These are phyloP conservation scores for Procambarus virginalis DNA, from an alignment of 1,140 invertebrate species.

Conservation along the genomic window DNA sequence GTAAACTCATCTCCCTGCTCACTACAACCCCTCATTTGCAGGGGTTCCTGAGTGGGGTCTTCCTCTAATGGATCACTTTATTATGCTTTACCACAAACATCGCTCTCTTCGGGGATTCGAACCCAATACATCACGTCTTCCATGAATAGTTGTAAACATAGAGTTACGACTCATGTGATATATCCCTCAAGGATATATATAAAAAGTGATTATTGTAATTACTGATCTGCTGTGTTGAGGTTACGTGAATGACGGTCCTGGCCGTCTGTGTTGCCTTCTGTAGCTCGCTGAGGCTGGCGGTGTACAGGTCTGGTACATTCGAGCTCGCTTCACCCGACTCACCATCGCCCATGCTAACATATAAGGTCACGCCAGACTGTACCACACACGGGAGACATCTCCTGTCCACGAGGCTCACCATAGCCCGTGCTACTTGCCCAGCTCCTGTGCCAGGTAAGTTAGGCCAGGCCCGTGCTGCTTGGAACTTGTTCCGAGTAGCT, in stretches of 20 bases:
- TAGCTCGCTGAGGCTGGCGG: neutral
- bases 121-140: neutral
- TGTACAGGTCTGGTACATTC: neutral
- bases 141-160: conserved; percentile 51
- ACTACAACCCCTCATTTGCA: conserved; percentile 46
- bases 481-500: too few relatives aligned
- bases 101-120: conserved; percentile 42
- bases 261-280: neutral
- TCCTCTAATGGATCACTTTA: conserved; percentile 42
- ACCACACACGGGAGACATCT: too few relatives aligned
- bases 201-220: conserved; percentile 23
- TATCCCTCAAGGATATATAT: neutral
- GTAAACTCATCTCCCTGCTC: conserved; percentile 49
- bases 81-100: conserved; percentile 45
- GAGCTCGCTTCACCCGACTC: too few relatives aligned
- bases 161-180: conserved; percentile 26
- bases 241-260: neutral
- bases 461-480: too few relatives aligned
- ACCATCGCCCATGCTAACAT: too few relatives aligned
- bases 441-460: too few relatives aligned
- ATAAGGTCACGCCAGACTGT: too few relatives aligned
- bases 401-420: too few relatives aligned
- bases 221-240: neutral
- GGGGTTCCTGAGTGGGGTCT: conserved; percentile 23
- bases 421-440: too few relatives aligned